These are phyloP conservation scores for Emydocephalus ijimae DNA, from an alignment of 2,113 vertebrate species.

Conservation along the genomic window DNA sequence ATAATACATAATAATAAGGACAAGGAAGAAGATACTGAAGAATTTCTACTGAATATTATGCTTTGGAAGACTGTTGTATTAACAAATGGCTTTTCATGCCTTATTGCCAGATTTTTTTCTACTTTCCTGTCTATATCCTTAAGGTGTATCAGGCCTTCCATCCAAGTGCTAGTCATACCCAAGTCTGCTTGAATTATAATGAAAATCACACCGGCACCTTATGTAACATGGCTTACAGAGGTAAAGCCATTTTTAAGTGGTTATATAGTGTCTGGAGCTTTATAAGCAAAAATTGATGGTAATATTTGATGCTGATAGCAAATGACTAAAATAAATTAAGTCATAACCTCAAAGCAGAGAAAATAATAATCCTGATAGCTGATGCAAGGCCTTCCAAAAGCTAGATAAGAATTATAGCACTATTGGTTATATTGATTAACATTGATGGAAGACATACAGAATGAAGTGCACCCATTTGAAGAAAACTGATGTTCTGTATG, in stretches of 20 bases:
- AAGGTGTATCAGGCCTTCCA: neutral
- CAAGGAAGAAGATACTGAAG: constrained; percentile 62
- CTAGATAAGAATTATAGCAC: neutral
- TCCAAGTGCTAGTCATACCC: neutral
- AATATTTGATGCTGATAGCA: neutral
- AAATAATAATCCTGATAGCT: neutral
- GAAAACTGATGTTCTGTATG: neutral
- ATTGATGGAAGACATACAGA: neutral
- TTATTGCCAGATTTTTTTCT: neutral
- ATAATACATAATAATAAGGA: constrained; percentile 72
- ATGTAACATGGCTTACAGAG: neutral
- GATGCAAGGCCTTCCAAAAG: neutral
- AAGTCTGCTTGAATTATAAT: neutral
- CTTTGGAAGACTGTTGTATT: constrained; percentile 52
- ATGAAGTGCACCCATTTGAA: neutral
- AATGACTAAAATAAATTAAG: neutral
- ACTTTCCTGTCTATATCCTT: neutral
- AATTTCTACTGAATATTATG: constrained; percentile 67
- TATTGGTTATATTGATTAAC: neutral
- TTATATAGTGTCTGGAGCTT: neutral
- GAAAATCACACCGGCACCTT: neutral
- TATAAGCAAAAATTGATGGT: neutral
- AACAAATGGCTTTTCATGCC: constrained; percentile 24
- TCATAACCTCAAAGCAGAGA: neutral
- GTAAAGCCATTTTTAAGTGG: neutral